Percentiles rank a stretch among this genome's conserved stretches.
These are phyloP conservation scores for Notechis scutatus DNA, from an alignment of 2,113 vertebrate genomes.

Conservation along the genomic window DNA sequence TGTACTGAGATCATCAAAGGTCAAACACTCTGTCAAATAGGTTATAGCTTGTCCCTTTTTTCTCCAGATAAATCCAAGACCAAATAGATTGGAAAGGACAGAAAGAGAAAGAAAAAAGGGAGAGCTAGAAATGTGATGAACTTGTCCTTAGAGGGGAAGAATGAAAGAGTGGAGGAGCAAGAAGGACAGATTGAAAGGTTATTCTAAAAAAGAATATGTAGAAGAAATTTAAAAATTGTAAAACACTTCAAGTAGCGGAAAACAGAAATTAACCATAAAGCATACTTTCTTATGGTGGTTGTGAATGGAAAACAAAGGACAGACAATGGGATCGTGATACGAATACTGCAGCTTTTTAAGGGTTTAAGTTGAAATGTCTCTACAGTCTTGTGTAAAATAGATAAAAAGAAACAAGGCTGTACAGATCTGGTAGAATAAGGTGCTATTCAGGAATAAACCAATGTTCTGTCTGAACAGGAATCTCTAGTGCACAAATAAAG, in stretches of 20 bases:
- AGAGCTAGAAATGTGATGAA: slow-evolving; percentile 29
- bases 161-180: slow-evolving; percentile 31
- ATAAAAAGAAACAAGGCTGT: slow-evolving; percentile 44
- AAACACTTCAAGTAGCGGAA: neutral
- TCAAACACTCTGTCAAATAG: neutral
- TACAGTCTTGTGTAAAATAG: neutral
- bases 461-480: neutral
- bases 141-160: slow-evolving; percentile 31
- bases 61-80: slow-evolving; percentile 23
- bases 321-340: slow-evolving; percentile 40
- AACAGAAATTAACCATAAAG: slow-evolving; percentile 6
- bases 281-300: neutral
- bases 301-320: slow-evolving; percentile 23
- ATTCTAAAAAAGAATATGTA: slow-evolving; percentile 44
- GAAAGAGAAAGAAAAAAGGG: neutral
- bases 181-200: slow-evolving; percentile 19
- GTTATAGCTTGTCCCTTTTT: slow-evolving; percentile 19
- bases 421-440: neutral
- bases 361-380: slow-evolving; percentile 45
- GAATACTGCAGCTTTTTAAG: slow-evolving; percentile 47
- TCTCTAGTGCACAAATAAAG: neutral
- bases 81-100: slow-evolving; percentile 31
- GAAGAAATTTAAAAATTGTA: neutral
- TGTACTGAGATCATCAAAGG: slow-evolving; percentile 15
- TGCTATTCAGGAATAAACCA: neutral